Conservation (phyloP, 1,140 invertebrate genomes). For the Nixonia krombeini region DNA sequence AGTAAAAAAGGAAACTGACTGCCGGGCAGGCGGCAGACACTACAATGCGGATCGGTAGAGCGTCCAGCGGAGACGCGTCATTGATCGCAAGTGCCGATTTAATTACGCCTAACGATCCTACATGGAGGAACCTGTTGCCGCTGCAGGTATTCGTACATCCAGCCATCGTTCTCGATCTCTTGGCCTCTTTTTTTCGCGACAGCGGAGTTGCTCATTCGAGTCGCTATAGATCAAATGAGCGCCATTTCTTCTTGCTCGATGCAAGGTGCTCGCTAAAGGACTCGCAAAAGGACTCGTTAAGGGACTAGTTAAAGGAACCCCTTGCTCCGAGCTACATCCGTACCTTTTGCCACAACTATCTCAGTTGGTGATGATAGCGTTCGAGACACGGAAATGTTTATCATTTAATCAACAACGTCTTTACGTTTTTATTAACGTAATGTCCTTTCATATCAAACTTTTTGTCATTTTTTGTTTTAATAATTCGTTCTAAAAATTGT, state of each 20-base stretch:
- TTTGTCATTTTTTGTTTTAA: too few species aligned
- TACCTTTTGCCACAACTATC: slow-evolving; percentile 2
- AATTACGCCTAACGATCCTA: slow-evolving; percentile 55
- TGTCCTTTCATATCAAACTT: too few species aligned
- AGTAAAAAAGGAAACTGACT: slow-evolving; percentile 3
- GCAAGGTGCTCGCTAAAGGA: slow-evolving; percentile 7
- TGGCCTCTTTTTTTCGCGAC: slow-evolving; percentile 20
- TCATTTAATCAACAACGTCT: slow-evolving; percentile 3
- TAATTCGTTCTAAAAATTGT: too few species aligned
- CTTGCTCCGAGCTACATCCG: not conserved
- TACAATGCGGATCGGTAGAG: slow-evolving; percentile 28
- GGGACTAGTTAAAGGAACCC: slow-evolving; percentile 10
- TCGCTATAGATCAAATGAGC: slow-evolving; percentile 16
- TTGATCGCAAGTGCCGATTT: slow-evolving; percentile 43
- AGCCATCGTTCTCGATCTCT: slow-evolving; percentile 2
- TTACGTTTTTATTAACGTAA: too few species aligned
- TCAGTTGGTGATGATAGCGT: not conserved
- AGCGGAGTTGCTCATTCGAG: slow-evolving; percentile 15
- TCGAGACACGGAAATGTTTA: slow-evolving; percentile 4
- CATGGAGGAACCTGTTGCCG: slow-evolving; percentile 9
- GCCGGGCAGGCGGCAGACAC: slow-evolving; percentile 18
- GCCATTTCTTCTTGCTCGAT: slow-evolving; percentile 6
- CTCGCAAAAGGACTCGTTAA: too few species aligned
- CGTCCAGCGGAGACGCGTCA: slow-evolving; percentile 6
- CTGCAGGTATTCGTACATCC: slow-evolving; percentile 9